Evolutionary conservation across 2,888 invertebrate genomes (phyloP), one percentile per base, ranked within the genome.

Genomic region (Lasioglossum leucozonium): DNA sequence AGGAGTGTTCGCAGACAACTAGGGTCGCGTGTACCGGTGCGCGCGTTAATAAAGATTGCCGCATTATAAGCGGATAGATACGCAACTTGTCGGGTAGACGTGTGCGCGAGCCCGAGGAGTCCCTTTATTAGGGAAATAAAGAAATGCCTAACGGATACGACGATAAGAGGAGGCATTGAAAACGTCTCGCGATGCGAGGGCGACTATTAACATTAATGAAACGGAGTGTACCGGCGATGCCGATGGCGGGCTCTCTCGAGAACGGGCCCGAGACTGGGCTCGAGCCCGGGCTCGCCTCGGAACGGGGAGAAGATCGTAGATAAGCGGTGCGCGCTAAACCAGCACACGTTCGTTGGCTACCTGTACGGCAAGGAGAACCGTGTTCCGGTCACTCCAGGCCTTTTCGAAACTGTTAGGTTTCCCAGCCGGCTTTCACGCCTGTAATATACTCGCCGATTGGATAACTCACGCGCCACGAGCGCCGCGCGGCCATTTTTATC

Each of bases 321-420:
- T 91, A 89, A 90, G 87, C 80, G 87, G 81, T 67, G 40, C 77
- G 91, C 77, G 87, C 84, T 81, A 87, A 87, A 87, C 85, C 83
- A 84, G 79, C 90, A 79, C 87, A 84, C 90, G 79, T 88, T 83
- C 37, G 87, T 86, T 86, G 84, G 86, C 90, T 90, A 90, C 88
- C 82, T 90, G 90, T 88, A 86, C 75, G 77, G 79, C 58, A 83
- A 84, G 78, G 83, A 84, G 90, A 87, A 69, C 79, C 80, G 89
- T 89, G 91, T 92, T 92, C 92, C 92, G 92, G 92, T 92, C 92
- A 92, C 90, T 92, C 90, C 79, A 88, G 90, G 89, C 88, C 87
- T 90, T 91, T 90, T 89, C 88, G 79, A 90, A 89, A 89, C 89
- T 88, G 87, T 87, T 89, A 84, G 78, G 84, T 87, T 92, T 91